phyloP scores from a whole-genome alignment of 2,113 vertebrate genomes.

The Grantiella picta region DNA sequence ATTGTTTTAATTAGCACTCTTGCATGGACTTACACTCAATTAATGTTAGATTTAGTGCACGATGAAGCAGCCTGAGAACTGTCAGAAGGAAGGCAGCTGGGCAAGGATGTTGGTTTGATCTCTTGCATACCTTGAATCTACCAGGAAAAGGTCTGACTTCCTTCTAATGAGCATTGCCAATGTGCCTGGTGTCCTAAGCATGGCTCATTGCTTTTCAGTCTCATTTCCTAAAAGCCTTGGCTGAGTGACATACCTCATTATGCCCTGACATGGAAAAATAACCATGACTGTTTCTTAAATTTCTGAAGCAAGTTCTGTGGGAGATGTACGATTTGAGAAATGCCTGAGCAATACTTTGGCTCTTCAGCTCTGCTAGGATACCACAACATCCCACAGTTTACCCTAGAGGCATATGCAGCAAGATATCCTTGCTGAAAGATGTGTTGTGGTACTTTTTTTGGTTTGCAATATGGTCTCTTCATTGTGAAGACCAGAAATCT shows the following conservation, averaged over 20 bases:
- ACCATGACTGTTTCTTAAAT: not conserved
- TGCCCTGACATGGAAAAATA: conserved; percentile 16
- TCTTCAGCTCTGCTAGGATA: not conserved
- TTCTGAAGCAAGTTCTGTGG: not conserved
- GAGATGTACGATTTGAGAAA: not conserved
- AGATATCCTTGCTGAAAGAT: not conserved
- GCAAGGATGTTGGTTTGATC: not conserved
- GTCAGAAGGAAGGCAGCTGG: conserved; percentile 1
- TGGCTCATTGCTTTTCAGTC: conserved; percentile 38
- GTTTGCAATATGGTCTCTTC: not conserved
- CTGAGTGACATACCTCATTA: not conserved
- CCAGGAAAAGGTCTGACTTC: not conserved
- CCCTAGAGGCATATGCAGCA: not conserved
- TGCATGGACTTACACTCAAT: conserved; percentile 14
- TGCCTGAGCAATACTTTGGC: not conserved
- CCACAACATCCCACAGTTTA: not conserved
- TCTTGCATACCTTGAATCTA: not conserved
- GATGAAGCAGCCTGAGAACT: not conserved
- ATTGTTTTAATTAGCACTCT: conserved; percentile 47
- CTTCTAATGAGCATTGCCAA: not conserved
- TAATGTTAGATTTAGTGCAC: conserved; percentile 14
- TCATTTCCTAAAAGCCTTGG: conserved; percentile 48
- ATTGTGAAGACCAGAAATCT: not conserved
- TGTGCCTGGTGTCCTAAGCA: not conserved
- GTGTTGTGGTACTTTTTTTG: not conserved